Conservation (phyloP, 2,797 vertebrate genomes). For the Podargus strigoides region DNA sequence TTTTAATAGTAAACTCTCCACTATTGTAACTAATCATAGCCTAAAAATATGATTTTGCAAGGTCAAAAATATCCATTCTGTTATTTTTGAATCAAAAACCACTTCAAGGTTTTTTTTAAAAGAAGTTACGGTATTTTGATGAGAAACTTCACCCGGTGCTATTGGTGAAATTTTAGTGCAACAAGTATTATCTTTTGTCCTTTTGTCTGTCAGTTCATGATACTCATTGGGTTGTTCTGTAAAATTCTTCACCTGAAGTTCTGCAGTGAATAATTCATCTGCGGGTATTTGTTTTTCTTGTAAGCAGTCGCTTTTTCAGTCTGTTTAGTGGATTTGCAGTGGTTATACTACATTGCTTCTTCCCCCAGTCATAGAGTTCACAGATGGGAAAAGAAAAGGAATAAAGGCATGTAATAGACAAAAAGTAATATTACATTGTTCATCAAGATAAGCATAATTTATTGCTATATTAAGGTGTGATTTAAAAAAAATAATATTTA, state of each 20-base stretch:
- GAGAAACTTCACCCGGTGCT: background rate
- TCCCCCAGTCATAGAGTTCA: background rate
- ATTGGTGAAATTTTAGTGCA: background rate
- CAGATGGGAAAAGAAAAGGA: background rate
- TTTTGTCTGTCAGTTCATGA: background rate
- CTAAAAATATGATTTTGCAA: background rate
- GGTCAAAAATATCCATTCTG: background rate
- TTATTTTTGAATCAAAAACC: background rate
- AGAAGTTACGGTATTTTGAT: background rate
- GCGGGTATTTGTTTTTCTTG: background rate
- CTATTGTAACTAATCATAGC: background rate
- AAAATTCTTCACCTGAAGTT: background rate
- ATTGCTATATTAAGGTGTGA: background rate
- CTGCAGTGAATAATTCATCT: background rate
- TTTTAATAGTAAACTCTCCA: background rate
- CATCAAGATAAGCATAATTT: background rate
- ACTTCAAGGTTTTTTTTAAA: background rate
- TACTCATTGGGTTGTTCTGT: background rate
- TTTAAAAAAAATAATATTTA: background rate
- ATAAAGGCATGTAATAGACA: background rate
- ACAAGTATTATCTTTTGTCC: background rate
- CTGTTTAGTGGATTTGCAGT: background rate
- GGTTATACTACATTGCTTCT: background rate
- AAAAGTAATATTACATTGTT: background rate
- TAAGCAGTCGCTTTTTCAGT: background rate